Conservation (phyloP, 2,888 invertebrate genomes). For the Caradrina clavipalpis region DNA sequence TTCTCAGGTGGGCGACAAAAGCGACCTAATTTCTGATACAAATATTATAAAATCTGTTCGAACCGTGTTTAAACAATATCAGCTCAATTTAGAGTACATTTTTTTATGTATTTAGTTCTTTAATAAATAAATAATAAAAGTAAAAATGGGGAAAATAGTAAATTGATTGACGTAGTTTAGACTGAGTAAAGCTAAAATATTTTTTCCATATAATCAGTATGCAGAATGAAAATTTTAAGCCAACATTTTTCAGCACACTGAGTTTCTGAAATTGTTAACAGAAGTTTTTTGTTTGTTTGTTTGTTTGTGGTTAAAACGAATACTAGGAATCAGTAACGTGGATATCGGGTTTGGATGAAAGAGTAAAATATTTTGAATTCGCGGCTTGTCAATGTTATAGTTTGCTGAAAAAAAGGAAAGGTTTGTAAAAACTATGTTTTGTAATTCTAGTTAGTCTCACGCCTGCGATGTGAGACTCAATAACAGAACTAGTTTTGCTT, state of each 20-base stretch:
- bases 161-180: conserved; percentile 6
- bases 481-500: too few species aligned
- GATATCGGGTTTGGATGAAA: not conserved
- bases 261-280: not conserved
- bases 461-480: too few species aligned
- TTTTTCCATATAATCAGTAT: conserved; percentile 5
- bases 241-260: not conserved
- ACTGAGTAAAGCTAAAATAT: not conserved
- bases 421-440: too few species aligned
- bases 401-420: too few species aligned
- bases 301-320: not conserved
- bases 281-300: not conserved
- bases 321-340: not conserved
- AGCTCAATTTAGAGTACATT: conserved; percentile 1
- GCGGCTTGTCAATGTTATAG: not conserved
- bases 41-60: conserved; percentile 21
- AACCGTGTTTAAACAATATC: conserved; percentile 28
- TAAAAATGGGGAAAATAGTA: conserved; percentile 29
- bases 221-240: not conserved
- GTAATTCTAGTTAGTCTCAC: too few species aligned
- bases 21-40: not conserved
- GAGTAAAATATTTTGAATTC: not conserved
- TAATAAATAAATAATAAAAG: conserved; percentile 34
- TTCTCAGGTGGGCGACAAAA: not conserved
- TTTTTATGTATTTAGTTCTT: too few species aligned